phyloP scores from a whole-genome alignment of 2,113 vertebrate genomes.

The Paramisgurnus dabryanus region DNA sequence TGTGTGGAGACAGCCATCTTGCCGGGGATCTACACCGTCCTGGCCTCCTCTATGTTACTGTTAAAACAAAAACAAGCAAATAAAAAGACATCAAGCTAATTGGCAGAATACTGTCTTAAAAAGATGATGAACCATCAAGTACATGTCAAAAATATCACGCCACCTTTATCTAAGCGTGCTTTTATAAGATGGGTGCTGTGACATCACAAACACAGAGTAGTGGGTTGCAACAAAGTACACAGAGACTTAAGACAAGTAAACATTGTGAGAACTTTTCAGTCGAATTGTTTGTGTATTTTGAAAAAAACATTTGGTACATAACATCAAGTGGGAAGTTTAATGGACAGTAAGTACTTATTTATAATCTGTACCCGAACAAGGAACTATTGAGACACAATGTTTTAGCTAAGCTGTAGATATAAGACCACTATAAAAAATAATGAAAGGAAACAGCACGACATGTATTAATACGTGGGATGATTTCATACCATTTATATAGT shows the following conservation, averaged over 20 bases:
- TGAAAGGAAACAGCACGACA: background rate
- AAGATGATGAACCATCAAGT: background rate
- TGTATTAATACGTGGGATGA: background rate
- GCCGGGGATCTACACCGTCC: constrained; percentile 66
- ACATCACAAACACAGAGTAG: background rate
- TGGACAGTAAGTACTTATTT: background rate
- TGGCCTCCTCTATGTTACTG: constrained; percentile 78
- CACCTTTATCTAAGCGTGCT: constrained; percentile 3
- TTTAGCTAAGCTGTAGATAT: background rate
- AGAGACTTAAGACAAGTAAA: constrained; percentile 63
- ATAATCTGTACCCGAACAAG: background rate
- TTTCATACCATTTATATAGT: background rate
- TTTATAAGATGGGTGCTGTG: constrained; percentile 10
- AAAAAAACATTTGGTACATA: background rate
- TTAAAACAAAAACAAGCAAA: constrained; percentile 51
- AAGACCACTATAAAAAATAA: background rate
- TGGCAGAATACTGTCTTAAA: background rate
- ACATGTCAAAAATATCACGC: background rate
- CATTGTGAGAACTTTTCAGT: constrained; percentile 24
- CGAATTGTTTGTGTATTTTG: background rate
- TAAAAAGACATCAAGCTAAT: constrained; percentile 3
- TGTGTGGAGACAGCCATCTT: constrained; percentile 92
- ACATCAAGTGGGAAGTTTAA: background rate
- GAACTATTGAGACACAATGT: background rate
- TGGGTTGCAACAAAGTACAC: constrained; percentile 59